Evolutionary conservation across 2,113 vertebrate genomes (phyloP).

Genomic region (Thinocorus orbignyianus): DNA sequence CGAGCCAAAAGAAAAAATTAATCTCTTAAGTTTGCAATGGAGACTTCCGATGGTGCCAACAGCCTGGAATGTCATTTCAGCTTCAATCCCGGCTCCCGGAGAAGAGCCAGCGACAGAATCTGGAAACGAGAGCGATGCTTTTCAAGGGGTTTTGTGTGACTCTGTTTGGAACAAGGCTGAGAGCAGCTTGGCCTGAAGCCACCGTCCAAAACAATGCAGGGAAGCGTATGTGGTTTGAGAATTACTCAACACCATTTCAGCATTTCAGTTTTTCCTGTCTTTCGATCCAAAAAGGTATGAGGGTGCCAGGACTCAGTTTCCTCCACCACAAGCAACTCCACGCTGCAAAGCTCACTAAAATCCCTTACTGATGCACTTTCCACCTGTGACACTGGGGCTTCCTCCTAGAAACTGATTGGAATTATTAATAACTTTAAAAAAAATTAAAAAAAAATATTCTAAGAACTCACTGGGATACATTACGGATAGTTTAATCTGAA

Average conservation of each 20-base stretch:
- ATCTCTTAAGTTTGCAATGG: background rate
- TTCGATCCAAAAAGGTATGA: slow-evolving; percentile 9
- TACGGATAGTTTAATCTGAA: background rate
- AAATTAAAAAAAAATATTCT: background rate
- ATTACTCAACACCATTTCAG: slow-evolving; percentile 16
- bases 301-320: slow-evolving; percentile 12
- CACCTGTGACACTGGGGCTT: background rate
- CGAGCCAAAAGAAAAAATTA: background rate
- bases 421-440: background rate
- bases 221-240: slow-evolving; percentile 41
- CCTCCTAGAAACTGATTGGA: background rate
- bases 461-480: background rate
- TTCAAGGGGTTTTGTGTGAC: background rate
- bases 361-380: background rate
- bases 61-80: background rate
- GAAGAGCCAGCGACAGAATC: background rate
- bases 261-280: slow-evolving; percentile 60
- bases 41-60: background rate
- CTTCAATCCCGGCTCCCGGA: background rate
- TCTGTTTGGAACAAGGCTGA: background rate
- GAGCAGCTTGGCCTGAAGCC: slow-evolving; percentile 28
- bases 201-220: slow-evolving; percentile 47
- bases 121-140: background rate
- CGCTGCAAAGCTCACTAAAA: background rate
- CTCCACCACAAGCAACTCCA: background rate